phyloP scores from a whole-genome alignment of 92 coral and sea anemone species.

The Parazoanthus atlanticus region DNA sequence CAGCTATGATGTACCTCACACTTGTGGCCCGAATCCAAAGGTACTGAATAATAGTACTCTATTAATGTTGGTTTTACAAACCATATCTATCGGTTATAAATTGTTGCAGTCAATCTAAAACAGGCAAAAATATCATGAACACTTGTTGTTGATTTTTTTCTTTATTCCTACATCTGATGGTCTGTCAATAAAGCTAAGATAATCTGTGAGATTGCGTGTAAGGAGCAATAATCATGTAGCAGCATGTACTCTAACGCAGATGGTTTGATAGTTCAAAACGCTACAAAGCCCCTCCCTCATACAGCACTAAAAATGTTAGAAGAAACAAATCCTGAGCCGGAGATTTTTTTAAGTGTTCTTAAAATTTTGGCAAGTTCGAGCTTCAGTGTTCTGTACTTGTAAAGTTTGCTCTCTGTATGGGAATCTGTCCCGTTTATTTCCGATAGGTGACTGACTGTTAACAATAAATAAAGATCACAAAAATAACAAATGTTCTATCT shows the following conservation, averaged over 20 bases:
- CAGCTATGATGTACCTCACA: slow-evolving; percentile 97
- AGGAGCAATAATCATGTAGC: not conserved
- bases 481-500: not conserved
- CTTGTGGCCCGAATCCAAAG: slow-evolving; percentile 99
- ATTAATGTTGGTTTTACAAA: not conserved
- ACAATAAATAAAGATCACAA: not conserved
- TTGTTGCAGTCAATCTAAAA: no score
- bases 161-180: no score
- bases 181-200: no score
- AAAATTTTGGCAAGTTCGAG: no score
- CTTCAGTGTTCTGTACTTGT: not conserved
- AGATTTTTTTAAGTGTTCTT: not conserved
- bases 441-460: not conserved
- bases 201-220: not conserved
- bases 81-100: not conserved
- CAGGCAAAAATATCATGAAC: no score
- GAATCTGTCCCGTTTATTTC: not conserved
- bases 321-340: no score
- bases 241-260: not conserved
- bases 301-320: not conserved
- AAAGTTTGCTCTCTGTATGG: not conserved
- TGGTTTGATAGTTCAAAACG: not conserved
- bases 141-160: no score
- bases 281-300: not conserved
- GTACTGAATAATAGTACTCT: slow-evolving; percentile 27